Evolutionary conservation across 2,888 invertebrate genomes (phyloP), one percentile per base, ranked within the genome.

Genomic region (Neria commutata): DNA sequence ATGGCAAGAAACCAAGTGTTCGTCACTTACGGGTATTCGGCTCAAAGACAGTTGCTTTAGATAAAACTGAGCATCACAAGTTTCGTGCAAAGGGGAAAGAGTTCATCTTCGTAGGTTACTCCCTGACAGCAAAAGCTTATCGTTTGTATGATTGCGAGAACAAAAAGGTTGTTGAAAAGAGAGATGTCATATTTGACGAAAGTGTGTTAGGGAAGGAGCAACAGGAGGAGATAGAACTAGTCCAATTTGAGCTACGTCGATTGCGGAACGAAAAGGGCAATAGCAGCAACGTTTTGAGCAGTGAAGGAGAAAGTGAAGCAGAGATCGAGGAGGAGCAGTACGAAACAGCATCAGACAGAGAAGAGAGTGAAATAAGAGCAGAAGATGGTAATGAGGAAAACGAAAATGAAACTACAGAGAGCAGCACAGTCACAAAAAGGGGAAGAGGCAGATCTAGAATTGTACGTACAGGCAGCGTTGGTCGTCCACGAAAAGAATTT

Each of bases 11-110:
- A 33, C 63, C 59, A 2, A 49, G 56, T 24, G 53, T 65, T 29
- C 37, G 46, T 3, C 60, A 60, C 19, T 51, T 63, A 19, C 54
- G 37, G 33, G 48, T 61, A 14, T 60, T 64, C 40, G 62, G 60
- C 11, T 55, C 61, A 10, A 34, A 29, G 26, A 17, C 46, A 11
- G 58, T 58, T 33, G n/a, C n/a, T 11, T 52, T 16, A 37, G 29
- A 62, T 46, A 56, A 42, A 14, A 42, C 42, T 3, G 19, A 42
- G 4, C n/a, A n/a, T n/a, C n/a, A n/a, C 5, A 4, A 19, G 11
- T 29, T 29, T 29, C 6, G 29, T 6, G 6, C 29, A 11, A 29
- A 29, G 29, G 29, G 29, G 6, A 29, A 29, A 11, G 29, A 29
- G 11, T 6, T 29, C 6, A 29, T 11, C 29, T 8, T 29, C 6